A percentile compares a stretch with the other conserved stretches of the same genome.
phyloP scores from a whole-genome alignment of 2,113 vertebrate species.

The Craseonycteris thonglongyai region DNA sequence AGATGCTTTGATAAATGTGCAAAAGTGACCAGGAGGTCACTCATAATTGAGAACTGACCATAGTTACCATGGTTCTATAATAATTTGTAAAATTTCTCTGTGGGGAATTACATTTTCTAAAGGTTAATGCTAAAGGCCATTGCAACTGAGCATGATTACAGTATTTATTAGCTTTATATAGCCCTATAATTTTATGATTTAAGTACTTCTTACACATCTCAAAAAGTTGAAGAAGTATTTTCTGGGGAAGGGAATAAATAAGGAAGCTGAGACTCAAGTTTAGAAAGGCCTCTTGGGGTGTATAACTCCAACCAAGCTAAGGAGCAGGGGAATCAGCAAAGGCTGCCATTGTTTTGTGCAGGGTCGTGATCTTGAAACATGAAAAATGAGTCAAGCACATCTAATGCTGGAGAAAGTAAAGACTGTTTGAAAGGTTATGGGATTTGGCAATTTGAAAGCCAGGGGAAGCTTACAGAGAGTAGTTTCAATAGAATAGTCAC shows the following conservation, averaged over 20 bases:
- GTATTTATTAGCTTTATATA: conserved; percentile 26
- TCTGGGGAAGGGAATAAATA: background rate
- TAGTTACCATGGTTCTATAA: background rate
- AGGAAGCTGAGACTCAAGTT: background rate
- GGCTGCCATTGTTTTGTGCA: background rate
- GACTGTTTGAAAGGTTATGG: background rate
- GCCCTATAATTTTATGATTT: conserved; percentile 15
- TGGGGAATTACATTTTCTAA: conserved; percentile 9
- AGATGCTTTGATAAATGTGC: conserved; percentile 27
- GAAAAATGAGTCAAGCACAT: background rate
- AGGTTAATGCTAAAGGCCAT: conserved; percentile 30
- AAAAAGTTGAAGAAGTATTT: conserved; percentile 26
- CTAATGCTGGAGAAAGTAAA: background rate
- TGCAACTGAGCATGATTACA: background rate
- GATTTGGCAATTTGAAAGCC: background rate
- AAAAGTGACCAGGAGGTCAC: conserved; percentile 3
- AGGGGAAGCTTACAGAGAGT: background rate
- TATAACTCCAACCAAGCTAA: background rate
- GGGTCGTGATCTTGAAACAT: background rate
- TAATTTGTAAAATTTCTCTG: conserved; percentile 23
- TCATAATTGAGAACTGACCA: background rate
- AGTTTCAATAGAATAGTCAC: background rate
- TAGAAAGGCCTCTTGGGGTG: background rate
- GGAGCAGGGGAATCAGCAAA: background rate
- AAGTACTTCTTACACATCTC: conserved; percentile 1